Conservation (phyloP, 1,140 invertebrate genomes). For the Trypoxylus dichotomus region DNA sequence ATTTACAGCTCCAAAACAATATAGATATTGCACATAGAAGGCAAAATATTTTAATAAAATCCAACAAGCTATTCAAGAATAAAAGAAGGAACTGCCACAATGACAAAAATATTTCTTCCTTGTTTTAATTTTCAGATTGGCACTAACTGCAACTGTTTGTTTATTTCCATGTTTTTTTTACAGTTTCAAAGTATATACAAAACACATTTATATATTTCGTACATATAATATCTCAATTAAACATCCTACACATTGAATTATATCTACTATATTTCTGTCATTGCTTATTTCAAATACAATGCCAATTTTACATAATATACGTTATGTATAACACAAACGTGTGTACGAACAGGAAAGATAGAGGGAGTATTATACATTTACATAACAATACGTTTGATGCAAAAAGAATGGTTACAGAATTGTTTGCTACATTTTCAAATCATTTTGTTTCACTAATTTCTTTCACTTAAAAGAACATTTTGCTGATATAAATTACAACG, state of each 20-base stretch:
- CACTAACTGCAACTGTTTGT: constrained; percentile 4
- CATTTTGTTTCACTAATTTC: background rate
- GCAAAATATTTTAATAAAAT: background rate
- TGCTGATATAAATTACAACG: too few relatives aligned
- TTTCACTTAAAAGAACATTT: background rate
- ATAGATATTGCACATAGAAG: background rate
- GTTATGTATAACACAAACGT: constrained; percentile 7
- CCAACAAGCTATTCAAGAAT: constrained; percentile 3
- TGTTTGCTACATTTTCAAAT: background rate
- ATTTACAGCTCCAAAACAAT: background rate
- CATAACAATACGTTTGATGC: background rate
- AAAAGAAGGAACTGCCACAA: background rate
- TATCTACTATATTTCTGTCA: constrained; percentile 18
- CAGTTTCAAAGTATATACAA: constrained; percentile 20
- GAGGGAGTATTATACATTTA: constrained; percentile 2
- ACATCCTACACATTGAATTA: constrained; percentile 21
- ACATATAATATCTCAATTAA: constrained; percentile 3
- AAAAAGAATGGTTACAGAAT: background rate
- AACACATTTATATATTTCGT: constrained; percentile 13
- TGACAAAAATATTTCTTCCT: constrained; percentile 10
- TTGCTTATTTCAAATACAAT: constrained; percentile 23
- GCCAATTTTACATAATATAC: constrained; percentile 20
- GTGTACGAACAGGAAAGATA: background rate
- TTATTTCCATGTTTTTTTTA: background rate
- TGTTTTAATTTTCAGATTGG: constrained; percentile 8